Evolutionary conservation across 2,888 invertebrate genomes (phyloP).

Genomic region (Luperina nickerlii): DNA sequence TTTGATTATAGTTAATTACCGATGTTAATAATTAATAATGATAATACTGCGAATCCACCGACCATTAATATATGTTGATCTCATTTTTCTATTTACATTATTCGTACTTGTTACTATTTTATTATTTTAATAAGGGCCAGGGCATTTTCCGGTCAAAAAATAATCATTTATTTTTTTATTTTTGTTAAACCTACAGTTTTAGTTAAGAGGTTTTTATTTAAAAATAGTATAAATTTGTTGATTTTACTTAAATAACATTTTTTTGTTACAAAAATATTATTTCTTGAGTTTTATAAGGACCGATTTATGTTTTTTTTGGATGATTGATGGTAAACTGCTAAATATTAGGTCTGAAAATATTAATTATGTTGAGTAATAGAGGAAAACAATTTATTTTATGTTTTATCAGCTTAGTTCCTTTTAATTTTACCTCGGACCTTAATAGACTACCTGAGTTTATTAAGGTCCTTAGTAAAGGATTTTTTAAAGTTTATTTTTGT

Average conservation of each 20-base stretch:
- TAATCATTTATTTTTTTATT: background rate
- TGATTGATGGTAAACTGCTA: background rate
- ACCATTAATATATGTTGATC: background rate
- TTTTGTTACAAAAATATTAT: too few species aligned
- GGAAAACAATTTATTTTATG: background rate
- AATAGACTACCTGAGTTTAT: background rate
- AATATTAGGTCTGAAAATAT: background rate
- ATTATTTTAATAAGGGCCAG: constrained; percentile 2
- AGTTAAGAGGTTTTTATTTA: too few species aligned
- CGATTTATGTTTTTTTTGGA: background rate
- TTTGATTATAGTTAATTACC: too few species aligned
- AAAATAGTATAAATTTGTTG: too few species aligned
- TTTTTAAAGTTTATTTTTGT: background rate
- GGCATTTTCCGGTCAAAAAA: background rate
- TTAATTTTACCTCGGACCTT: background rate
- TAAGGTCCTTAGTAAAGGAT: background rate
- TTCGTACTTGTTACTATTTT: background rate
- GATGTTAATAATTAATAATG: too few species aligned
- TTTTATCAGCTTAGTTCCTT: background rate
- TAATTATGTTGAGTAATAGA: constrained; percentile 5
- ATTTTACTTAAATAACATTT: too few species aligned
- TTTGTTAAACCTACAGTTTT: too few species aligned
- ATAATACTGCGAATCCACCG: too few species aligned
- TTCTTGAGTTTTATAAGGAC: background rate
- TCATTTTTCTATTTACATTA: background rate